Conservation (phyloP, 1,140 invertebrate genomes). For the Trichoplusia ni region DNA sequence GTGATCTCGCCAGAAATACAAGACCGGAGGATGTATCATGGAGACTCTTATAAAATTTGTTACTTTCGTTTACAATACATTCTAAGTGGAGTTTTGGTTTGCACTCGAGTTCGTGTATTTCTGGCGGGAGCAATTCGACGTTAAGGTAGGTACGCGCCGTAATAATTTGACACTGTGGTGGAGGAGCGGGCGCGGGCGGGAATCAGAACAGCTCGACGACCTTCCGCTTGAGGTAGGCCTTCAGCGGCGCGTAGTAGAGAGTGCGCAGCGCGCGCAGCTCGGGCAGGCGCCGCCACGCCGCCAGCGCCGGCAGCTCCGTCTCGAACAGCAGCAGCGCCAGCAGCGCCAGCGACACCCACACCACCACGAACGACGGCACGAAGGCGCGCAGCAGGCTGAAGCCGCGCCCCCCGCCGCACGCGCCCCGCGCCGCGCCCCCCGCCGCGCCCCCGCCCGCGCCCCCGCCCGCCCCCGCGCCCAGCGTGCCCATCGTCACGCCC, state of each 20-base stretch:
- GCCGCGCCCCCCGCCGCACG: constrained; percentile 81
- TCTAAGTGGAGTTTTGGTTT: neutral
- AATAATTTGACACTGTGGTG: constrained; percentile 6
- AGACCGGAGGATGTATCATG: too few relatives aligned
- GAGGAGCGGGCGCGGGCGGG: neutral
- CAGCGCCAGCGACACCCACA: constrained; percentile 85
- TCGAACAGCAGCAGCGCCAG: constrained; percentile 87
- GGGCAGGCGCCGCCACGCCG: constrained; percentile 87
- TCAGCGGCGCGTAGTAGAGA: constrained; percentile 92
- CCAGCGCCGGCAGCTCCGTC: constrained; percentile 87
- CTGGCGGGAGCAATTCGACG: neutral
- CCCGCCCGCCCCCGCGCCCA: constrained; percentile 46
- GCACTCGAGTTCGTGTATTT: neutral
- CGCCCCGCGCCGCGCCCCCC: constrained; percentile 67
- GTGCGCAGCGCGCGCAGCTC: constrained; percentile 89
- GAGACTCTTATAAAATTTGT: too few relatives aligned
- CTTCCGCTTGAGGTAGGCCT: constrained; percentile 86
- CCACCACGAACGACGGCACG: constrained; percentile 87
- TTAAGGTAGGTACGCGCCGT: neutral
- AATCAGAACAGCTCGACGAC: constrained; percentile 79
- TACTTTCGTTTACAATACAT: neutral
- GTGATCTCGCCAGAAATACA: neutral
- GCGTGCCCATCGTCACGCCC: constrained; percentile 81
- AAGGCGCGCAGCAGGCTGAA: constrained; percentile 86
- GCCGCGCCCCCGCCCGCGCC: constrained; percentile 77